phyloP scores from a whole-genome alignment of 2,113 vertebrate genomes.

The Zosterops borbonicus region DNA sequence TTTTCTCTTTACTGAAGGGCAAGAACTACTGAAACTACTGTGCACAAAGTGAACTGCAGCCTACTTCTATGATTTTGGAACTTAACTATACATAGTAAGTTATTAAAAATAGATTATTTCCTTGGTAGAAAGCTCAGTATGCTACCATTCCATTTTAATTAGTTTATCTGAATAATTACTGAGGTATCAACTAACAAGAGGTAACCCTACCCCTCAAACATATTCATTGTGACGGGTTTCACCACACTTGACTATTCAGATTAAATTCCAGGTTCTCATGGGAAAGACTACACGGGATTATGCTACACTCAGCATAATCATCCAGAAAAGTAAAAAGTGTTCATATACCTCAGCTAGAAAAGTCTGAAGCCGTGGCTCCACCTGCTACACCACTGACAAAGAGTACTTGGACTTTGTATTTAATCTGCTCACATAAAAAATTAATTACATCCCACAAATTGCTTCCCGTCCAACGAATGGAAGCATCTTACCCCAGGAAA shows the following conservation, averaged over 20 bases:
- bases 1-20: background rate
- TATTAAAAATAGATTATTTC: background rate
- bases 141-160: background rate
- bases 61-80: background rate
- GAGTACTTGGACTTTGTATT: background rate
- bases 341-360: background rate
- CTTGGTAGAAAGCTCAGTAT: background rate
- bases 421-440: background rate
- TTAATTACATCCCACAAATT: background rate
- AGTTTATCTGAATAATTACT: background rate
- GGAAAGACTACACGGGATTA: background rate
- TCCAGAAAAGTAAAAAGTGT: background rate
- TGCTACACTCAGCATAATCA: background rate
- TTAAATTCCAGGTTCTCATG: background rate
- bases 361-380: background rate
- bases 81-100: background rate
- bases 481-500: background rate
- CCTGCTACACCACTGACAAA: background rate
- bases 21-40: background rate
- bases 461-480: background rate
- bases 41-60: background rate
- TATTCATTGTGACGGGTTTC: slow-evolving; percentile 1
- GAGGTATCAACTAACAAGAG: background rate
- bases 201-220: background rate
- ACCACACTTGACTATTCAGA: background rate